Conservation (phyloP, 2,888 invertebrate genomes). For the Thera obeliscata region DNA sequence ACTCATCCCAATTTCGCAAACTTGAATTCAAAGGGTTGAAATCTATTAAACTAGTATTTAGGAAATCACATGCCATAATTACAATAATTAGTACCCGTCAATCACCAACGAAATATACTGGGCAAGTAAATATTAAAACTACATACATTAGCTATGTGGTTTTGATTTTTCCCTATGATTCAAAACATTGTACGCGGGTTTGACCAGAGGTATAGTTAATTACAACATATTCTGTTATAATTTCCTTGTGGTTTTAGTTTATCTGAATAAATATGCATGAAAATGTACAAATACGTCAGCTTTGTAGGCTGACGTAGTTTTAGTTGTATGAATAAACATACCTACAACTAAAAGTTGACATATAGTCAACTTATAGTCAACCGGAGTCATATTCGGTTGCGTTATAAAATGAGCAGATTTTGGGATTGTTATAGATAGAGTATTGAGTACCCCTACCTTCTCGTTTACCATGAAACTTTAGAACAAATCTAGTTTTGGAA, state of each 20-base stretch:
- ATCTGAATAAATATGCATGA: background rate
- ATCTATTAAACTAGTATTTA: conserved; percentile 12
- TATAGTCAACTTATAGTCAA: too few species aligned
- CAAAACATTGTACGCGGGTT: conserved; percentile 17
- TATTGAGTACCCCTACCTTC: too few species aligned
- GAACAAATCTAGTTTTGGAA: too few species aligned
- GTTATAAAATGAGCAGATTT: too few species aligned
- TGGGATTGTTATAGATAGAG: too few species aligned
- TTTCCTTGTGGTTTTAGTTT: background rate
- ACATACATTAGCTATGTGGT: background rate
- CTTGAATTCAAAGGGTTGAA: background rate
- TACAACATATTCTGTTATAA: conserved; percentile 4
- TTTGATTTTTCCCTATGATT: conserved; percentile 25
- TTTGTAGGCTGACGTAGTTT: background rate
- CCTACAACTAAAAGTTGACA: too few species aligned
- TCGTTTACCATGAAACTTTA: too few species aligned
- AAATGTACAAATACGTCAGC: background rate
- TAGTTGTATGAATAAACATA: too few species aligned
- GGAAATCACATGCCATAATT: conserved; percentile 10
- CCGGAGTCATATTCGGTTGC: too few species aligned
- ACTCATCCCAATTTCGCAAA: conserved; percentile 7
- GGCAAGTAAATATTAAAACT: conserved; percentile 12
- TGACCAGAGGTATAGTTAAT: conserved; percentile 14
- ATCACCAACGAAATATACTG: background rate
- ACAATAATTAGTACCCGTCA: conserved; percentile 4